Evolutionary conservation across 2,888 invertebrate species (phyloP), one percentile per base, ranked within the genome.

Genomic region (Catocala sponsa): DNA sequence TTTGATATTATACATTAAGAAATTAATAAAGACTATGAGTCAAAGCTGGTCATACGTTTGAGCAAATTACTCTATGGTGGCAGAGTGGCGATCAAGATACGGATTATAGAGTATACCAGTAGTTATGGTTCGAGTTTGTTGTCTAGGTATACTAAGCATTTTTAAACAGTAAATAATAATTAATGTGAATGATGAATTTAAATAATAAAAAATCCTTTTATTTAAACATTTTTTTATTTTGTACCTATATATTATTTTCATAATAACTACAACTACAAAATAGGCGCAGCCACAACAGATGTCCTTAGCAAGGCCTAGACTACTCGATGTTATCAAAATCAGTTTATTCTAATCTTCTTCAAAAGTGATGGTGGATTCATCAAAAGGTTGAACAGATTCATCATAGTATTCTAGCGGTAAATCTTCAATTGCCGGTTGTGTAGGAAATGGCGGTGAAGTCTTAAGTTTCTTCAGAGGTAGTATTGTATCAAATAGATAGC

Each of bases 401-500:
- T 96, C 96, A 91, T 95, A 97, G 70, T 97, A 95, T 82, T 99
- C 98, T 77, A 98, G 96, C 11, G 92, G 92, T 0, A 96, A 95
- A 58, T 95, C 95, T 41, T 95, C 95, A 56, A 95, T 93, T 6
- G 96, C 95, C 78, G 95, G 96, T 77, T 95, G 96, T 0, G 99
- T 99, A 0, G 99, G 99, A 86, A 98, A 98, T 32, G 96, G 96
- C 13, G 98, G 96, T 4, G 97, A 85, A 5, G 94, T 91, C 73
- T 88, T 90, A 35, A 95, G 91, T 85, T 95, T 96, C 81, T 95
- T 96, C 38, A 95, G 80, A 0, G 96, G 96, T 52, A 98, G 89
- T 11, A 96, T 79, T 4, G 98, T 97, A 85, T 99, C 99, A 82
- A 96, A 97, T 65, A 99, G 95, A 76, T 97, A 97, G 57, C 97